A percentile compares a stretch with the other conserved stretches of the same genome.
Evolutionary conservation across 2,888 invertebrate species (phyloP).

Genomic region (Noctua janthina): DNA sequence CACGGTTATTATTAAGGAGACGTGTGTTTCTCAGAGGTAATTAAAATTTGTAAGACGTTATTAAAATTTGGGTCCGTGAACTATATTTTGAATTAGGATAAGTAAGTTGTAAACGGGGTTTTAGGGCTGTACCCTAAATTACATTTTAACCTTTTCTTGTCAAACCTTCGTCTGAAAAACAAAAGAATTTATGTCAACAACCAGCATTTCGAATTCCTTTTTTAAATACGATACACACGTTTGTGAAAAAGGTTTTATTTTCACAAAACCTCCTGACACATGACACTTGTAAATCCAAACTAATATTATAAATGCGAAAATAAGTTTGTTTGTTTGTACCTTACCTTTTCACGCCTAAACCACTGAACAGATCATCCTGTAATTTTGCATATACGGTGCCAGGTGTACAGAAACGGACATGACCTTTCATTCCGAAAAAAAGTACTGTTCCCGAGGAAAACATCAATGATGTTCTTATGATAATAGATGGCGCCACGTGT

Average conservation of each 20-base stretch:
- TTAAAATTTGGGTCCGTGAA: background rate
- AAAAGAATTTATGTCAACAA: conserved; percentile 3
- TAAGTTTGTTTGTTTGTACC: background rate
- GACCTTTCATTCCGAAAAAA: no score
- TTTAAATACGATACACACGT: background rate
- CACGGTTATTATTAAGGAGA: background rate
- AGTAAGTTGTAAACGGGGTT: background rate
- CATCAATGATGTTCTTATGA: no score
- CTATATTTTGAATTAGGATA: background rate
- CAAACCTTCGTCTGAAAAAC: background rate
- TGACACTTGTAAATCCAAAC: background rate
- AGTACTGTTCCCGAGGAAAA: no score
- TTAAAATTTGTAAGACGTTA: conserved; percentile 14
- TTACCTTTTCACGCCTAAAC: no score
- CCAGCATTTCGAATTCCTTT: background rate
- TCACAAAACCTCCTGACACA: background rate
- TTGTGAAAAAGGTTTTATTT: background rate
- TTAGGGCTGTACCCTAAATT: background rate
- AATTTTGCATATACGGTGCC: no score
- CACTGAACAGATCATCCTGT: no score
- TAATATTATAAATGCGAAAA: no score
- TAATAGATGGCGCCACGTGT: no score
- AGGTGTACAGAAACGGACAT: no score
- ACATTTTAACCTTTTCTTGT: background rate
- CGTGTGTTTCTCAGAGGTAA: background rate